phyloP scores from a whole-genome alignment of 2,113 vertebrate species.

The Pithys albifrons region DNA sequence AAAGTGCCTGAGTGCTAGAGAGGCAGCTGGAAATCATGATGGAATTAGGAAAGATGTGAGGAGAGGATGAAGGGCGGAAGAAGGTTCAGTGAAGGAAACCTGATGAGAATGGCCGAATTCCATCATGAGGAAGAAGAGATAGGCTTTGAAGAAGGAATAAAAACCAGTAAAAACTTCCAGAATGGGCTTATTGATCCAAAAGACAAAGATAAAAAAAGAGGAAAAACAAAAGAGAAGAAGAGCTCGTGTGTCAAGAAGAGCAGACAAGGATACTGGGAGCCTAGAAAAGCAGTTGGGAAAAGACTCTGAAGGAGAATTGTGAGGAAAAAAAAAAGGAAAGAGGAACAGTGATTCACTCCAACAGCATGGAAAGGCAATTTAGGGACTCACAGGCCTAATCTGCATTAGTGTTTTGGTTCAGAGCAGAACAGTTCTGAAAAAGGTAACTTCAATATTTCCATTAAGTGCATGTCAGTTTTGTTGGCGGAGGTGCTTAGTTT shows the following conservation, averaged over 20 bases:
- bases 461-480: background rate
- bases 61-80: background rate
- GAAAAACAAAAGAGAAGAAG: background rate
- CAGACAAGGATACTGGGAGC: background rate
- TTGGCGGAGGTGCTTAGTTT: background rate
- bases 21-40: slow-evolving; percentile 24
- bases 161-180: background rate
- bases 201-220: background rate
- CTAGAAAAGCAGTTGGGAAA: background rate
- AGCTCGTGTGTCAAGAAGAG: background rate
- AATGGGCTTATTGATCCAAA: background rate
- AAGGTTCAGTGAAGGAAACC: background rate
- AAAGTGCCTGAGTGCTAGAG: background rate
- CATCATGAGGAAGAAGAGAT: background rate
- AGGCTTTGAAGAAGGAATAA: background rate
- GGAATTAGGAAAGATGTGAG: background rate
- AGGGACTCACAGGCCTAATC: background rate
- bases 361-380: background rate
- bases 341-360: background rate
- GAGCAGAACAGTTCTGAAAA: background rate
- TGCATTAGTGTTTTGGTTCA: background rate
- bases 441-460: background rate
- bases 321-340: background rate
- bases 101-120: background rate
- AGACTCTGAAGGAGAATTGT: background rate